A percentile compares a stretch with the other conserved stretches of the same genome.
These are phyloP conservation scores for Agrilus cyanescens DNA, from an alignment of 2,888 invertebrate genomes.

Conservation along the genomic window DNA sequence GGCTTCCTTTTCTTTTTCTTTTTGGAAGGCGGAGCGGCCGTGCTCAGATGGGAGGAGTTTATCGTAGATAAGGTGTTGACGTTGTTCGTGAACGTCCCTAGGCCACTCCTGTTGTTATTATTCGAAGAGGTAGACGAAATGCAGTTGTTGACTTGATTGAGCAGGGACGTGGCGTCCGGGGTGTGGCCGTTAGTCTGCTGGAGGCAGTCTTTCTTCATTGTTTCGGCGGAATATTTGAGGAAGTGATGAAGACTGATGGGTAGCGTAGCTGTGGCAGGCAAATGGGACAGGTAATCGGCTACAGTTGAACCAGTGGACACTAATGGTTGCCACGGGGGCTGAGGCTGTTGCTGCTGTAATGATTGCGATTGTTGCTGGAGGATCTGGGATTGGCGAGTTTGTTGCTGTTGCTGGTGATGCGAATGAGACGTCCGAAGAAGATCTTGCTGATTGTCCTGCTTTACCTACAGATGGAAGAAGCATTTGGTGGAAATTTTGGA, in stretches of 20 bases:
- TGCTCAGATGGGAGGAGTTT: slow-evolving; percentile 29
- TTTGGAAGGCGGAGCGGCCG: slow-evolving; percentile 39
- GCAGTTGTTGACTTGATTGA: slow-evolving; percentile 24
- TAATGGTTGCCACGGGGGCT: slow-evolving; percentile 60
- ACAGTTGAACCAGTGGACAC: slow-evolving; percentile 59
- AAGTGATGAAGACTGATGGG: slow-evolving; percentile 74
- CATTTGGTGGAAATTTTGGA: not conserved
- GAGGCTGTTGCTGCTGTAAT: slow-evolving; percentile 22
- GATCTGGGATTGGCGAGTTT: slow-evolving; percentile 14
- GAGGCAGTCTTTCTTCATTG: slow-evolving; percentile 59
- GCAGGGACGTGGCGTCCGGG: slow-evolving; percentile 25
- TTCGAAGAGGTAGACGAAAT: slow-evolving; percentile 23
- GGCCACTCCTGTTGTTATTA: slow-evolving; percentile 21
- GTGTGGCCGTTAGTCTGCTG: slow-evolving; percentile 26
- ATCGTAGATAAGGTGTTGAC: slow-evolving; percentile 37
- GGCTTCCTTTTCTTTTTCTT: slow-evolving; percentile 74
- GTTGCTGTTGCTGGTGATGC: slow-evolving; percentile 16
- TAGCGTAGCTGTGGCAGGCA: slow-evolving; percentile 53
- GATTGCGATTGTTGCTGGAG: slow-evolving; percentile 17
- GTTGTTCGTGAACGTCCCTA: slow-evolving; percentile 24
- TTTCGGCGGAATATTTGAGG: slow-evolving; percentile 69
- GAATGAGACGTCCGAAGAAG: slow-evolving; percentile 16
- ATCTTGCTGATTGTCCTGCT: slow-evolving; percentile 21
- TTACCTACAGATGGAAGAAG: slow-evolving; percentile 13
- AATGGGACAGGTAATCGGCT: slow-evolving; percentile 72